A percentile compares a stretch with the other conserved stretches of the same genome.
Conservation (phyloP, 2,888 invertebrate species). For the Disparrhopalites patrizii region DNA sequence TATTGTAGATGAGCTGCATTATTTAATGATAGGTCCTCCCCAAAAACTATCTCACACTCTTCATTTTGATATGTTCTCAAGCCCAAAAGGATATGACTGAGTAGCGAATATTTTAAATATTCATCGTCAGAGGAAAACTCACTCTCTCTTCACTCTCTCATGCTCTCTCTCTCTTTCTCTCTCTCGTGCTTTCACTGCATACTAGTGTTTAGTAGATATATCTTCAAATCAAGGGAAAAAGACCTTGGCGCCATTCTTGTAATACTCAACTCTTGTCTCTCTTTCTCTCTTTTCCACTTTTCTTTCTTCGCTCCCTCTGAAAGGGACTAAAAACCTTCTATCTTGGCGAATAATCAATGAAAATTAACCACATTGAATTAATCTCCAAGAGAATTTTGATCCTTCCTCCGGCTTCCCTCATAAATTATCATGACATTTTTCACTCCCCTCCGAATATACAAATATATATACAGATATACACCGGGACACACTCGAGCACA, state of each 20-base stretch:
- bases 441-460: too few relatives aligned
- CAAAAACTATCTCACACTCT: conserved; percentile 30
- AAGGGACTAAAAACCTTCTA: neutral
- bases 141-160: too few relatives aligned
- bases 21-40: conserved; percentile 25
- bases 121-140: conserved; percentile 30
- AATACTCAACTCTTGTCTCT: conserved; percentile 6
- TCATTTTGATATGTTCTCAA: conserved; percentile 40
- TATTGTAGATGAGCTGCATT: conserved; percentile 25
- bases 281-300: neutral
- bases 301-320: neutral
- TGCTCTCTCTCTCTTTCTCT: conserved; percentile 24
- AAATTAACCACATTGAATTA: conserved; percentile 45
- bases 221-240: conserved; percentile 1
- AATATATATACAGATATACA: too few relatives aligned
- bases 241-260: conserved; percentile 4
- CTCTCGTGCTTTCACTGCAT: conserved; percentile 20
- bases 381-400: conserved; percentile 32
- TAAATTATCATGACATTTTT: conserved; percentile 36
- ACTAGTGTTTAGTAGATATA: too few relatives aligned
- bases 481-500: too few relatives aligned
- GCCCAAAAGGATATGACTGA: conserved; percentile 42
- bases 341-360: conserved; percentile 43
- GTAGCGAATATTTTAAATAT: conserved; percentile 40
- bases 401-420: conserved; percentile 21